A percentile compares a stretch with the other conserved stretches of the same genome.
Conservation (phyloP, 2,113 vertebrate genomes). For the Pelodiscus sinensis region DNA sequence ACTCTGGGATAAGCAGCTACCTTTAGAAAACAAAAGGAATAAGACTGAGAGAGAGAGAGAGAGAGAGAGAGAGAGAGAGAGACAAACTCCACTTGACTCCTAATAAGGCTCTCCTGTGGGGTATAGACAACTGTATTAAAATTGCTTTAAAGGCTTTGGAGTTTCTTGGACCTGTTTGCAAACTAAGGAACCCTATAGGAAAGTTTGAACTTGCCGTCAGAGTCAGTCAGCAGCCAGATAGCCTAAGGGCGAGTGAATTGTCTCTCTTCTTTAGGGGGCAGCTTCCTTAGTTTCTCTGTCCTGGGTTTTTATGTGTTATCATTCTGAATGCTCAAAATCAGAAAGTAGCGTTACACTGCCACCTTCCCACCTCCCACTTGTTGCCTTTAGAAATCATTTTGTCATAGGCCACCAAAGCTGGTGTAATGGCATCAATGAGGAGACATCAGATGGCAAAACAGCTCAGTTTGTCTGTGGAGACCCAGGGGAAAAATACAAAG, state of each 20-base stretch:
- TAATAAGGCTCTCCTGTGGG: neutral
- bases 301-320: neutral
- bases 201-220: neutral
- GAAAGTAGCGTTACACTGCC: neutral
- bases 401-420: neutral
- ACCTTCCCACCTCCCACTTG: neutral
- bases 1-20: neutral
- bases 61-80: neutral
- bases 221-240: neutral
- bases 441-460: slow-evolving; percentile 29
- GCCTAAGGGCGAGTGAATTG: neutral
- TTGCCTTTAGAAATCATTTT: neutral
- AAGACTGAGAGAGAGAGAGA: neutral
- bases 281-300: neutral
- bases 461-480: slow-evolving; percentile 30
- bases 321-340: neutral
- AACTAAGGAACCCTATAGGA: neutral
- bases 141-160: neutral
- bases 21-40: neutral
- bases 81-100: neutral
- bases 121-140: neutral
- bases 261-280: neutral
- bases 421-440: neutral
- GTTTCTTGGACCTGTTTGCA: neutral
- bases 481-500: slow-evolving; percentile 49